Evolutionary conservation across 2,888 invertebrate species (phyloP), one percentile per base, ranked within the genome.

Genomic region (Metalampra italica): DNA sequence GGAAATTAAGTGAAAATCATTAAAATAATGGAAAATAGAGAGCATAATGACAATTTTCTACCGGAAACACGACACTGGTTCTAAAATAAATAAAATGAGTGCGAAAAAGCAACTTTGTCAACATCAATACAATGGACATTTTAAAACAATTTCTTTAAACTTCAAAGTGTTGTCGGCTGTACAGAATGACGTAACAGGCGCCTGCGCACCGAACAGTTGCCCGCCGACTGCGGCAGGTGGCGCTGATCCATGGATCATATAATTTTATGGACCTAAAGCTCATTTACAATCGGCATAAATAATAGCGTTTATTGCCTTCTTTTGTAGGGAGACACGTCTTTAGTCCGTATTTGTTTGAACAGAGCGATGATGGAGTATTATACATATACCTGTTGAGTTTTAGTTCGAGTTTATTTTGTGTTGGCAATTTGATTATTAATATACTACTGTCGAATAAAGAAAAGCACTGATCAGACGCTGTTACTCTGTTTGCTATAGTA

Each of bases 161-260:
- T 22, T 22, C 22, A 22, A 22, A 22, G 22, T 22, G 38, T 38
- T 38, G 38, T 3, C 13, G n/a, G n/a, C 38, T 38, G 13, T 38
- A 38, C 38, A 29, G 2, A 22, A 22, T 22, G 22, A 22, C 22
- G 22, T 22, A 22, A 22, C 22, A 29, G 30, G 39, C 12, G 60
- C 54, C 40, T 38, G 55, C 60, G 59, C 62, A 55, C 13, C 15
- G 9, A 39, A 8, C 44, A 62, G 68, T 68, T 69, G 60, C 60
- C 50, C 47, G 57, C 59, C 57, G 51, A 55, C 59, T 59, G 45
- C 65, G 70, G 70, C 82, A 82, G 82, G 81, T 82, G 82, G 78
- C 81, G 75, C 64, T 71, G 58, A 58, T 61, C 68, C 62, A 72
- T 68, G 71, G 75, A 69, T 75, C 72, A 75, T 82, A 74, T 78